Base-by-base conservation (phyloP, 2,888 invertebrate species). In the Alloplasta piceator region DNA sequence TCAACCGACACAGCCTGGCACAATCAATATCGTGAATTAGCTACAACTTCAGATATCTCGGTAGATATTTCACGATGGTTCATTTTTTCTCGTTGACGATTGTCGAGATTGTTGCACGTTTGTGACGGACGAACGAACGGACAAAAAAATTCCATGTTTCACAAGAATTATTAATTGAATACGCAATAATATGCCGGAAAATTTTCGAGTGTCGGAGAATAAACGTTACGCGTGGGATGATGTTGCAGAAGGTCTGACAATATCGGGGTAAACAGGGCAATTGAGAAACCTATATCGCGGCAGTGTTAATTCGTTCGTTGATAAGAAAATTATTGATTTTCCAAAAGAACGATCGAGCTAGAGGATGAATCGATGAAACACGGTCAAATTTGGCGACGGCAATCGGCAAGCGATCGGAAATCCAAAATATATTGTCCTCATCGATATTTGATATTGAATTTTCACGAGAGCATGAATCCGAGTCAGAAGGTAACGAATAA, bases 191-290 rank as follows among this genome's bases (percentile, higher is more conserved):
- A 84, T 84, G 82, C 73, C 75, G 36, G 81, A 81, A 55, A 70
- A 71, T 50, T 74, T 39, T 6, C 67, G 56, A 64, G 60, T 56
- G 7, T 7, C 14, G 14, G 84, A 82, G 56, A 85, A 88, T 9
- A 87, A 83, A 66, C 78, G 82, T 72, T 91, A 89, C 78, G 78
- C 82, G 7, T 91, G 91, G 91, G 89, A 91, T 72, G 89, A 91
- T 41, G 74, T 82, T 72, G 71, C 71, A 7, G 85, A 89, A 55
- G 84, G 80, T 46, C 75, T 90, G 39, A 68, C 82, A 9, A 70
- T 88, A 64, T 63, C 85, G 26, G 84, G 88, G 91, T 91, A 87
- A 26, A 26, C 26, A 26, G 26, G 1, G 26, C 3, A 26, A 26
- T 26, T 26, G 26, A 26, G 26, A 26, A 26, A 26, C 26, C 26